Evolutionary conservation across 2,888 invertebrate species (phyloP).

Genomic region (Drosophila atripex): DNA sequence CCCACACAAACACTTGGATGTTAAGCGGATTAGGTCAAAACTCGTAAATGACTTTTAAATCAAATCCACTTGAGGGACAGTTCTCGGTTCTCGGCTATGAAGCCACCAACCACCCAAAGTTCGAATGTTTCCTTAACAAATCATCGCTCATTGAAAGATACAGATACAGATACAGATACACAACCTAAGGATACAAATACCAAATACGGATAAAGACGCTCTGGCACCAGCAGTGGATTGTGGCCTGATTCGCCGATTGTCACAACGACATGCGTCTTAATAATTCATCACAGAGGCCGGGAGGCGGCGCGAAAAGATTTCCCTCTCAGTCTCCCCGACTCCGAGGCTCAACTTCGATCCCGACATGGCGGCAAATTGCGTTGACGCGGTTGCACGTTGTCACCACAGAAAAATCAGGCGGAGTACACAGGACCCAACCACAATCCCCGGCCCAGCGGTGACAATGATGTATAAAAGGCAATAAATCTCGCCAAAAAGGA

Average conservation of each 20-base stretch:
- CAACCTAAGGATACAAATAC: constrained; percentile 12
- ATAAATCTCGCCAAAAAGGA: constrained; percentile 65
- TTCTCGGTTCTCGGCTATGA: constrained; percentile 1
- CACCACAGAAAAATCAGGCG: constrained; percentile 57
- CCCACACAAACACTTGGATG: constrained; percentile 38
- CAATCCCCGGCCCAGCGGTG: constrained; percentile 43
- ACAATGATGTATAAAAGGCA: constrained; percentile 79
- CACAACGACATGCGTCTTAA: constrained; percentile 76
- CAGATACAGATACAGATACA: constrained; percentile 2
- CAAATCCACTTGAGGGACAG: constrained; percentile 60
- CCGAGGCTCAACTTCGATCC: constrained; percentile 61
- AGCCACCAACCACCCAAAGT: no score
- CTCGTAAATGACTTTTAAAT: constrained; percentile 74
- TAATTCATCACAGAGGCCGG: constrained; percentile 73
- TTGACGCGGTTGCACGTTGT: constrained; percentile 73
- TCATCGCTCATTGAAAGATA: constrained; percentile 60
- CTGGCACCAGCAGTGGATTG: constrained; percentile 33
- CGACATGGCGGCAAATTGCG: constrained; percentile 79
- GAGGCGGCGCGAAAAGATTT: constrained; percentile 58
- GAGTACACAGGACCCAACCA: constrained; percentile 41
- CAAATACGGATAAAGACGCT: constrained; percentile 34
- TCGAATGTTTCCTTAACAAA: constrained; percentile 32
- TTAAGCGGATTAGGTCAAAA: constrained; percentile 72
- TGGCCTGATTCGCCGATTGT: constrained; percentile 75
- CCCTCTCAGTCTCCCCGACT: constrained; percentile 12